Evolutionary conservation across 1,140 invertebrate species (phyloP).

Genomic region (Oncopodura yosiiana): DNA sequence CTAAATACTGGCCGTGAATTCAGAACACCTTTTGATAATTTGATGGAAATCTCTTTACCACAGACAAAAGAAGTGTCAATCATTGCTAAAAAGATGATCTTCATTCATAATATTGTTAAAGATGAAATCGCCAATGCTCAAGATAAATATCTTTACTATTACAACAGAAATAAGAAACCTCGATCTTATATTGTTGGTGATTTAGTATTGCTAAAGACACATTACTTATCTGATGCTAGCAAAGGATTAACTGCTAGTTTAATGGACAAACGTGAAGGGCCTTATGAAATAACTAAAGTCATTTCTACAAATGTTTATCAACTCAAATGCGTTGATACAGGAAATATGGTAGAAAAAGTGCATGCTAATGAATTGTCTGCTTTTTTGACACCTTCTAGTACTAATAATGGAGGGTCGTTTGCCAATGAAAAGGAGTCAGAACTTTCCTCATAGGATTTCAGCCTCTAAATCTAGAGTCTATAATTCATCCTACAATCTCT

Average conservation of each 20-base stretch:
- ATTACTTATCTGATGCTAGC: slow-evolving; percentile 8
- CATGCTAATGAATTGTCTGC: slow-evolving; percentile 6
- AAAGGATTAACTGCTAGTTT: slow-evolving; percentile 14
- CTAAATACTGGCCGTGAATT: slow-evolving; percentile 40
- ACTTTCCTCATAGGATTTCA: no score
- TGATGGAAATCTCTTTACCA: no score
- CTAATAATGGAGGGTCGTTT: no score
- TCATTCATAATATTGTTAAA: not conserved
- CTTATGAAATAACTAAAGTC: slow-evolving; percentile 1
- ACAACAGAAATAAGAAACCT: slow-evolving; percentile 1
- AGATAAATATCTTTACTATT: not conserved
- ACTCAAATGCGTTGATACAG: not conserved
- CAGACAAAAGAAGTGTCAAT: not conserved
- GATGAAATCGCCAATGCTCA: not conserved
- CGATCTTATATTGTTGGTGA: slow-evolving; percentile 7
- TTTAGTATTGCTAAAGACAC: slow-evolving; percentile 8
- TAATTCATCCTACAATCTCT: no score
- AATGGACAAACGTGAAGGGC: slow-evolving; percentile 6
- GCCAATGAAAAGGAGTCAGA: no score
- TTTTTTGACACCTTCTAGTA: no score
- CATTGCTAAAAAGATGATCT: not conserved
- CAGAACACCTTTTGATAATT: slow-evolving; percentile 17
- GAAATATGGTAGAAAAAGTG: not conserved
- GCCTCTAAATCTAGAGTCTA: no score
- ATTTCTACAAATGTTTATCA: slow-evolving; percentile 3